Conservation (phyloP, 2,113 vertebrate species). For the Ceuthmochares aereus region DNA sequence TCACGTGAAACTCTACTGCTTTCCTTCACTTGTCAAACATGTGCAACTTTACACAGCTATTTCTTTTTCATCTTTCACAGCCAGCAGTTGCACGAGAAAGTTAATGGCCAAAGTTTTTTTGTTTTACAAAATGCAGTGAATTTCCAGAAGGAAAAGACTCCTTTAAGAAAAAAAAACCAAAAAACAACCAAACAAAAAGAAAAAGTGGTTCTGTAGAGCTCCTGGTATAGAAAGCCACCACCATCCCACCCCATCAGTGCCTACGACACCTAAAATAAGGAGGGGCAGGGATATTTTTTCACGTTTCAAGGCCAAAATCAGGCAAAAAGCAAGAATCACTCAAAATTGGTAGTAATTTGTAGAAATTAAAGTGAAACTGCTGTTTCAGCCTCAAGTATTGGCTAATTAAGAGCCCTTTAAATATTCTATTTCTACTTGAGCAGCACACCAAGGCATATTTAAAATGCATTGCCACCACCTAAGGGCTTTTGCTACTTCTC, state of each 20-base stretch:
- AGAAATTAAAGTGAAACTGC: background rate
- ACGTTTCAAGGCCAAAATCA: background rate
- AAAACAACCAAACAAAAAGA: too few species aligned
- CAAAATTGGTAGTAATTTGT: background rate
- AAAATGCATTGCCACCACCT: background rate
- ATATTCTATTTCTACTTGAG: background rate
- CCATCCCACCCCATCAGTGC: background rate
- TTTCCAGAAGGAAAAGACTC: background rate
- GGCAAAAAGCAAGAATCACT: background rate
- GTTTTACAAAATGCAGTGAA: conserved; percentile 8
- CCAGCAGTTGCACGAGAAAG: conserved; percentile 21
- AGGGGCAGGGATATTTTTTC: background rate
- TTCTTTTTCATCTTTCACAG: conserved; percentile 40
- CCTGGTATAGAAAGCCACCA: background rate
- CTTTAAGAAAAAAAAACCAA: background rate
- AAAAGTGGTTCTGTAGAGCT: background rate
- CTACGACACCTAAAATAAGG: background rate
- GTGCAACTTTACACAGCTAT: conserved; percentile 13
- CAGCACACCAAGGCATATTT: background rate
- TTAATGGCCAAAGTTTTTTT: background rate
- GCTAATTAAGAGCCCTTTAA: background rate
- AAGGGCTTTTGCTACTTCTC: background rate
- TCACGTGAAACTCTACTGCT: conserved; percentile 21
- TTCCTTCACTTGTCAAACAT: conserved; percentile 54
- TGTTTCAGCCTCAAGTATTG: background rate